phyloP scores from a whole-genome alignment of 35 echinoderm and acorn worm genomes.

The Anneissia japonica region DNA sequence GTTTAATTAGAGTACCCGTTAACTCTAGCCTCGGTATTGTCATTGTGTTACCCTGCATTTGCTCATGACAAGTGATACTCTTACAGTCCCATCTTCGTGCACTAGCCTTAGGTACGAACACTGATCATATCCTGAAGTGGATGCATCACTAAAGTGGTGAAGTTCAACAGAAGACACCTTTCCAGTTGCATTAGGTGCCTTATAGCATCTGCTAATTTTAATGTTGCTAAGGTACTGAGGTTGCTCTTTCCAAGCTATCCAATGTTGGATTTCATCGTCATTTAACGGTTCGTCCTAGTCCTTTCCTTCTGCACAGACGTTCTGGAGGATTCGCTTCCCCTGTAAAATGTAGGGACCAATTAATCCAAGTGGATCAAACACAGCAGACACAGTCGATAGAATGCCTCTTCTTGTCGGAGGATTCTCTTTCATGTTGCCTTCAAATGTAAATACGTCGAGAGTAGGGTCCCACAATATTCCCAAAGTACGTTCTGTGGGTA shows the following conservation, averaged over 20 bases:
- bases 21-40: conserved; percentile 63
- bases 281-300: conserved; percentile 38
- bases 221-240: not conserved
- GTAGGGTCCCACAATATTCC: conserved; percentile 39
- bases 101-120: conserved; percentile 49
- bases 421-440: conserved; percentile 12
- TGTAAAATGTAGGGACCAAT: not conserved
- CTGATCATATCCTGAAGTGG: conserved; percentile 39
- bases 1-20: too few species aligned
- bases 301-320: not conserved
- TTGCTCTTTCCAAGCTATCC: conserved; percentile 3
- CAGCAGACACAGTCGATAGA: conserved; percentile 33
- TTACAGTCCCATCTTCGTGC: conserved; percentile 19
- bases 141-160: conserved; percentile 78
- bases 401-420: conserved; percentile 51
- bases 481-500: conserved; percentile 41
- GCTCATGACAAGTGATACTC: conserved; percentile 32
- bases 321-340: conserved; percentile 27
- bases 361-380: not conserved
- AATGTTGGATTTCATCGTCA: not conserved
- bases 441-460: conserved; percentile 30
- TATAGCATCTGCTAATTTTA: conserved; percentile 45
- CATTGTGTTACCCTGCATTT: conserved; percentile 48
- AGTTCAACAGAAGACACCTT: conserved; percentile 34
- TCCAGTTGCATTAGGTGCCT: not conserved